Evolutionary conservation across 2,797 vertebrate species (phyloP).

Genomic region (Hyperoplus immaculatus): DNA sequence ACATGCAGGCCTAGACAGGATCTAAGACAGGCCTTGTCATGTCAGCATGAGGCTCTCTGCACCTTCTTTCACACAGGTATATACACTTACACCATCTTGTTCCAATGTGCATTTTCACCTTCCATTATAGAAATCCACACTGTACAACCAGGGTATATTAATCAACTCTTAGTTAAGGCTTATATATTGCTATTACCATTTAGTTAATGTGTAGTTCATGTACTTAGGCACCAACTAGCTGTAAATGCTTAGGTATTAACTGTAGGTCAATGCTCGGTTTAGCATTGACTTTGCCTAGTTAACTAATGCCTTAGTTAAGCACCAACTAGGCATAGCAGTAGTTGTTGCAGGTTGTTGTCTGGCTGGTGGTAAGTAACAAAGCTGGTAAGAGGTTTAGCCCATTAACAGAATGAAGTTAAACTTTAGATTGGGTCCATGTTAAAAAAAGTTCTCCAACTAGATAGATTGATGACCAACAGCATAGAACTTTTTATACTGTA

Average conservation of each 20-base stretch:
- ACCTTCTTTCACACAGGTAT: constrained; percentile 35
- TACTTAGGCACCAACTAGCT: no score
- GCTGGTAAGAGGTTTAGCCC: not conserved
- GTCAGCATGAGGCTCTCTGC: constrained; percentile 57
- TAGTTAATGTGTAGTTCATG: no score
- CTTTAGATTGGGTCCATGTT: not conserved
- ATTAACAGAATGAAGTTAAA: not conserved
- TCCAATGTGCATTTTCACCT: constrained; percentile 19
- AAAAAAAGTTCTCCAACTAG: not conserved
- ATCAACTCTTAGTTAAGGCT: no score
- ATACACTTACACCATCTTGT: constrained; percentile 23
- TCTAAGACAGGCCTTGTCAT: constrained; percentile 54
- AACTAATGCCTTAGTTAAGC: no score
- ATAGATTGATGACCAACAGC: not conserved
- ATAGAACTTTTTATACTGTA: not conserved
- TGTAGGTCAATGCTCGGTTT: no score
- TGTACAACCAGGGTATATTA: not conserved
- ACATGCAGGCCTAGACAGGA: constrained; percentile 35
- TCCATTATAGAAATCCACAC: not conserved
- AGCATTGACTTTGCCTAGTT: no score
- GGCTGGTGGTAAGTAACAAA: not conserved
- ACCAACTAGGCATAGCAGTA: no score
- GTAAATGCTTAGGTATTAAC: no score
- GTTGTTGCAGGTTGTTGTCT: not conserved
- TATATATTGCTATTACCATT: no score